phyloP scores from a whole-genome alignment of 2,888 invertebrate genomes.

The Opisthograptis luteolata region DNA sequence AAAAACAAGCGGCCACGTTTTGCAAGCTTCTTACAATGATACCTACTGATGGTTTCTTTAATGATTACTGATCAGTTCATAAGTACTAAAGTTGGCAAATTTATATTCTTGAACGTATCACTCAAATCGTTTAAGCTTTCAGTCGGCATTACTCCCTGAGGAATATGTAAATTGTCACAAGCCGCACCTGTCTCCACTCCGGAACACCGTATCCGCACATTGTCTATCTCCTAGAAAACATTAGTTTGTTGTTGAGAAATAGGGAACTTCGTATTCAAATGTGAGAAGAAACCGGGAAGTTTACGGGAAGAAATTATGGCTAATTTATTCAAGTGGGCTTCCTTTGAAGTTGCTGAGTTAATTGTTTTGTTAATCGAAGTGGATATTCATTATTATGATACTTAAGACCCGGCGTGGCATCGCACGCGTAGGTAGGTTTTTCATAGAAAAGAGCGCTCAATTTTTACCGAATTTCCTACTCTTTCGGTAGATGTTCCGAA shows the following conservation, averaged over 20 bases:
- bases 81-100: no score
- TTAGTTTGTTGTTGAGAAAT: constrained; percentile 34
- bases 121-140: neutral
- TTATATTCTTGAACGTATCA: neutral
- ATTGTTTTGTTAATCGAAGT: neutral
- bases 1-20: no score
- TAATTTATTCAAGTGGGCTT: constrained; percentile 12
- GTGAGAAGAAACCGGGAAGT: constrained; percentile 23
- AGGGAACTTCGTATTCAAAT: constrained; percentile 7
- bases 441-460: no score
- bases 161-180: constrained; percentile 16
- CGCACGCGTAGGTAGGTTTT: no score
- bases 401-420: no score
- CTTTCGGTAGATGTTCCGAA: no score
- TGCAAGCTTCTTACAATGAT: no score
- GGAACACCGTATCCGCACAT: constrained; percentile 78
- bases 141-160: neutral
- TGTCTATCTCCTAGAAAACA: constrained; percentile 69
- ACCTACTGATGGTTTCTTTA: neutral
- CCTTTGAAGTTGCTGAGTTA: constrained; percentile 3
- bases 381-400: neutral
- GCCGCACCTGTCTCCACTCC: constrained; percentile 62
- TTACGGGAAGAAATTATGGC: constrained; percentile 30
- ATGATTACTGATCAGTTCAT: no score
- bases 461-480: no score